Conservation (phyloP, 1,140 invertebrate species). For the Drosophila neocordata region DNA sequence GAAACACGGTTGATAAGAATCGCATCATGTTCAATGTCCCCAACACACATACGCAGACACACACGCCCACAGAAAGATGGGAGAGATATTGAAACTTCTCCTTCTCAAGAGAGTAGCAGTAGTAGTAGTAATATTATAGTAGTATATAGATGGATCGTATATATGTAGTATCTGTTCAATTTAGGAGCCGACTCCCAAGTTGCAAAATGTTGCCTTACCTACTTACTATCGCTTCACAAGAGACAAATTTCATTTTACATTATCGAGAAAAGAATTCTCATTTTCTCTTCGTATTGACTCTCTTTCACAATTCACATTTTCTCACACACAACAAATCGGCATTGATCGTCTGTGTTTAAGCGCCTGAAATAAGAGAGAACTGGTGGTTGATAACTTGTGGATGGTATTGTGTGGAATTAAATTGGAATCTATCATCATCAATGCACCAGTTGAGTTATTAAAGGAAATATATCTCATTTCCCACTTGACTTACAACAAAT, state of each 20-base stretch:
- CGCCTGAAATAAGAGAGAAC: conserved; percentile 87
- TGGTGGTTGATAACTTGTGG: conserved; percentile 86
- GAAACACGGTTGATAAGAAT: conserved; percentile 82
- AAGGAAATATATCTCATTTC: conserved; percentile 40
- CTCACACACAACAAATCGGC: conserved; percentile 61
- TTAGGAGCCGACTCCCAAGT: conserved; percentile 58
- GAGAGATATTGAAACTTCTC: not conserved
- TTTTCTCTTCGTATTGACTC: conserved; percentile 47
- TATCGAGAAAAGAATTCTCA: conserved; percentile 28
- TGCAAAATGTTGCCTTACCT: conserved; percentile 80
- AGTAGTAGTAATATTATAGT: conserved; percentile 13
- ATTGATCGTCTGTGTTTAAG: conserved; percentile 75
- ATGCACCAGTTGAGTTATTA: conserved; percentile 78
- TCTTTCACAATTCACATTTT: conserved; percentile 16
- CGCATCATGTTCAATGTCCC: conserved; percentile 81
- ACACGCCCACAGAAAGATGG: no score
- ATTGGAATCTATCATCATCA: conserved; percentile 66
- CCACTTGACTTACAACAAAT: conserved; percentile 33
- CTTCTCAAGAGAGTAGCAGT: conserved; percentile 32
- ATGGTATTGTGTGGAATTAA: conserved; percentile 54
- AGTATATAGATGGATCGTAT: conserved; percentile 21
- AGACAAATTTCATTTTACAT: conserved; percentile 65
- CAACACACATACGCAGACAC: no score
- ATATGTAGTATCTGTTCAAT: conserved; percentile 70
- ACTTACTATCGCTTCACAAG: conserved; percentile 70